phyloP scores from a whole-genome alignment of 1,140 invertebrate genomes.

The Psilanteris sp. region DNA sequence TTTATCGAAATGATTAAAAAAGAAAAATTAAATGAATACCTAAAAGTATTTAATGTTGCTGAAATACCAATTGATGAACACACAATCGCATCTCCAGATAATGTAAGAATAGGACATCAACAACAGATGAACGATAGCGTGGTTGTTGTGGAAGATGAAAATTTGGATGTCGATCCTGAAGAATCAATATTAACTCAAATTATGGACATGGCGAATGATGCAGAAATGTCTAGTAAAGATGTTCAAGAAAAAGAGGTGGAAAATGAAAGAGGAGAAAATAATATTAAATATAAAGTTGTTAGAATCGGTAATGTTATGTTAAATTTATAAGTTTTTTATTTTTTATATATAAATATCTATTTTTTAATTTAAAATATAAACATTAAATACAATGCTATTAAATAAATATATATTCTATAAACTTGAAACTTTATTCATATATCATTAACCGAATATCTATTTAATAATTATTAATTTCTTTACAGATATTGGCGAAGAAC shows the following conservation, averaged over 20 bases:
- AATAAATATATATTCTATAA: too few relatives aligned
- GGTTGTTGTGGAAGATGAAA: too few relatives aligned
- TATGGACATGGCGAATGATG: background rate
- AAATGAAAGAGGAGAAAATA: background rate
- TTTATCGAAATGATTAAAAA: slow-evolving; percentile 3
- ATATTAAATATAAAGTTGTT: slow-evolving; percentile 1
- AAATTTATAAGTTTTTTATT: too few relatives aligned
- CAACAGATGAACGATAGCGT: too few relatives aligned
- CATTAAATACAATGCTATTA: too few relatives aligned
- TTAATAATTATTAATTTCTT: background rate
- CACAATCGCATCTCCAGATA: background rate
- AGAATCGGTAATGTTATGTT: slow-evolving; percentile 1
- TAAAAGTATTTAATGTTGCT: background rate
- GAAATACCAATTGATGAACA: background rate
- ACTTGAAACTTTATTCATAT: too few relatives aligned
- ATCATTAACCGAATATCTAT: too few relatives aligned
- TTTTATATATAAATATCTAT: background rate
- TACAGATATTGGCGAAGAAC: background rate
- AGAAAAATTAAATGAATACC: background rate
- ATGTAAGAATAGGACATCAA: too few relatives aligned
- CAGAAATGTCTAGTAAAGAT: background rate
- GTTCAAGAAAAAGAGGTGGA: background rate
- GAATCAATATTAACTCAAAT: too few relatives aligned
- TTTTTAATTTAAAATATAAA: too few relatives aligned
- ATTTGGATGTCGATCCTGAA: too few relatives aligned